These are phyloP conservation scores for Squalus acanthias DNA, from an alignment of 2,797 vertebrate species.

Conservation along the genomic window DNA sequence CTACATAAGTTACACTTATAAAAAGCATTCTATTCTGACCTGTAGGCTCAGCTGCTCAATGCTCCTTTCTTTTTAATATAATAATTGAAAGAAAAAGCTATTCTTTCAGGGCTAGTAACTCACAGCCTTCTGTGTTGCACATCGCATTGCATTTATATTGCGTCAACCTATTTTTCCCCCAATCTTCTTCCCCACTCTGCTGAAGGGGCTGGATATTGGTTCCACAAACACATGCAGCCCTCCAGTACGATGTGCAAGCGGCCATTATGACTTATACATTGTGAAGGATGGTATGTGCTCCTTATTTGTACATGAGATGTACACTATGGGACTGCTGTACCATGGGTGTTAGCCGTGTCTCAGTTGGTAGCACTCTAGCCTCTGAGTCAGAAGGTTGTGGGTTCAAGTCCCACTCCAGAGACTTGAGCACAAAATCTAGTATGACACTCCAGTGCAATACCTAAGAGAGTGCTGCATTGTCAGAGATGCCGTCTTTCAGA, in stretches of 20 bases:
- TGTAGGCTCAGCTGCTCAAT: neutral
- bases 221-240: neutral
- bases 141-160: neutral
- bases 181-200: neutral
- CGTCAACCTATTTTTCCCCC: neutral
- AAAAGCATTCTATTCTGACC: constrained; percentile 7
- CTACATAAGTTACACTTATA: neutral
- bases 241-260: neutral
- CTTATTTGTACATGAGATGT: neutral
- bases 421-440: neutral
- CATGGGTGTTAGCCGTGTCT: no score
- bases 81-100: neutral
- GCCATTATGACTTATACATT: neutral
- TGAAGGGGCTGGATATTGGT: neutral
- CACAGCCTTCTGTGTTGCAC: neutral
- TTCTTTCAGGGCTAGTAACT: neutral
- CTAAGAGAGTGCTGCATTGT: neutral
- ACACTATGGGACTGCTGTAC: no score
- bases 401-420: no score
- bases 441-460: neutral
- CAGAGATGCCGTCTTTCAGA: neutral
- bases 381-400: neutral
- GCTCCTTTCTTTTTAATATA: neutral
- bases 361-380: neutral
- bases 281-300: neutral